phyloP scores from a whole-genome alignment of 2,888 invertebrate species.

The Caenorhabditis becei region DNA sequence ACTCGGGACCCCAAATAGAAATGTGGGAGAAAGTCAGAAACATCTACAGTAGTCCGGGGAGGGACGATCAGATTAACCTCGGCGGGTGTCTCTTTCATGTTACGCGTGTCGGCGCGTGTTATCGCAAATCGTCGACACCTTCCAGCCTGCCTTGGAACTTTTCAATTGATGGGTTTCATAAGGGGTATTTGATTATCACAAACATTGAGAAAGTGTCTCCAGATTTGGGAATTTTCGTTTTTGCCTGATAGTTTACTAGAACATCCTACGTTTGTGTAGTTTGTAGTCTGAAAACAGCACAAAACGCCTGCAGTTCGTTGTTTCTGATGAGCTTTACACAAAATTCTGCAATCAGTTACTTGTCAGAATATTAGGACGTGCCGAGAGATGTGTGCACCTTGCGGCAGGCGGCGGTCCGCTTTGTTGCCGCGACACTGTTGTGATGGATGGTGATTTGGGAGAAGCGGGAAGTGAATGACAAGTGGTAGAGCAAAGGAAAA shows the following conservation, averaged over 20 bases:
- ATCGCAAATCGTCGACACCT: slow-evolving; percentile 4
- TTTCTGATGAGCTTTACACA: slow-evolving; percentile 3
- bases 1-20: neutral
- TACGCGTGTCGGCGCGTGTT: slow-evolving; percentile 14
- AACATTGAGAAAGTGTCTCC: too few species aligned
- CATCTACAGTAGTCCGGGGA: neutral
- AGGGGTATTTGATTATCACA: too few species aligned
- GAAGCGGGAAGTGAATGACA: neutral
- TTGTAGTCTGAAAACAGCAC: too few species aligned
- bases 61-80: slow-evolving; percentile 7
- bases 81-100: slow-evolving; percentile 46
- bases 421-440: slow-evolving; percentile 13
- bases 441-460: slow-evolving; percentile 51
- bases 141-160: slow-evolving; percentile 16
- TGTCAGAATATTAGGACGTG: slow-evolving; percentile 58
- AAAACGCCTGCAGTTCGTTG: too few species aligned
- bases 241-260: too few species aligned
- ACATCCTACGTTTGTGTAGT: too few species aligned
- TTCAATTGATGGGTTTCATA: too few species aligned
- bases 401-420: slow-evolving; percentile 36
- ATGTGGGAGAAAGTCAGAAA: neutral
- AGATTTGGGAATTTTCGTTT: too few species aligned
- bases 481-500: neutral
- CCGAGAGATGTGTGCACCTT: slow-evolving; percentile 41
- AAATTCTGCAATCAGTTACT: slow-evolving; percentile 7